Evolutionary conservation across 2,888 invertebrate genomes (phyloP).

Genomic region (Acanthacorydalis orientalis): DNA sequence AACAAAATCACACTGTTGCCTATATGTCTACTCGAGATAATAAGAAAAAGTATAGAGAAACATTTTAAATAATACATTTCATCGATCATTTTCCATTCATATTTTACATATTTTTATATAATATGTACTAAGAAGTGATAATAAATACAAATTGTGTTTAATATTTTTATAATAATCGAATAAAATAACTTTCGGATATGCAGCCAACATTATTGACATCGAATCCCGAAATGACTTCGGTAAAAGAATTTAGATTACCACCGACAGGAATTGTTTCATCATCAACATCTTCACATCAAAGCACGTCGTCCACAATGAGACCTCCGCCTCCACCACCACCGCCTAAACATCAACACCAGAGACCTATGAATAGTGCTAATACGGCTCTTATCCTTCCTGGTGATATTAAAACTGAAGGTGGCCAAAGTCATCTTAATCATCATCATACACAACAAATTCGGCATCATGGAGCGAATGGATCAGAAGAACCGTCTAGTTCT

Average conservation of each 20-base stretch:
- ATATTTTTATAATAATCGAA: too few relatives aligned
- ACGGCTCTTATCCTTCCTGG: not conserved
- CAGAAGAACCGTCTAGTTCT: constrained; percentile 74
- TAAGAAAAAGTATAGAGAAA: too few relatives aligned
- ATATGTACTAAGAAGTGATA: too few relatives aligned
- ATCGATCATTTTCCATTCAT: too few relatives aligned
- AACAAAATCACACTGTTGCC: too few relatives aligned
- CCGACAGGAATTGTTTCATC: constrained; percentile 15
- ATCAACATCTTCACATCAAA: constrained; percentile 10
- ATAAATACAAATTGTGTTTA: too few relatives aligned
- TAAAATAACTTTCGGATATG: not conserved
- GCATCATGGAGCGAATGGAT: constrained; percentile 18
- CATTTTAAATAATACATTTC: too few relatives aligned
- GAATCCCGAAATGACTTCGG: constrained; percentile 3
- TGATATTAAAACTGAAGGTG: constrained; percentile 3
- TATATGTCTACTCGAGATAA: too few relatives aligned
- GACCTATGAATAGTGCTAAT: not conserved
- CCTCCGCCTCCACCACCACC: constrained; percentile 38
- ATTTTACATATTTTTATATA: too few relatives aligned
- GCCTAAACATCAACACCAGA: constrained; percentile 1
- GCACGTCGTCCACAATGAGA: constrained; percentile 32
- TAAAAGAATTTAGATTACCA: constrained; percentile 20
- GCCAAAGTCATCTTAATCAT: not conserved
- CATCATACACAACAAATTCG: constrained; percentile 1
- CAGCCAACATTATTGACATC: constrained; percentile 1